Percentiles rank a stretch among this genome's conserved stretches.
Evolutionary conservation across 2,888 invertebrate genomes (phyloP).

Genomic region (Lithophane ornitopus): DNA sequence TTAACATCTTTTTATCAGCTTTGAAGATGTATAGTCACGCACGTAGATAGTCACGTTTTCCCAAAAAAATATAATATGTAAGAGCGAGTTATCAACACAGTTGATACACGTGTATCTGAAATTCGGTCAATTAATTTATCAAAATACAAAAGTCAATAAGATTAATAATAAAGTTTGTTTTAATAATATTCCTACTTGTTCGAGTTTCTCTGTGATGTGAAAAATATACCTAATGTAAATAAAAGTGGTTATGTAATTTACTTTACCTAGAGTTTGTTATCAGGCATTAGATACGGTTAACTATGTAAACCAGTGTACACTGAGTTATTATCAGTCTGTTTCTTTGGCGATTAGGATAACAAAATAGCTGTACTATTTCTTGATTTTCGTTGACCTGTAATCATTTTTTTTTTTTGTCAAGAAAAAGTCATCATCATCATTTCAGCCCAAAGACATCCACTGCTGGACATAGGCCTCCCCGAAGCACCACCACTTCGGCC

Average conservation of each 20-base stretch:
- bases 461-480: too few species aligned
- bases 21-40: too few species aligned
- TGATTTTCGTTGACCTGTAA: background rate
- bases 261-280: constrained; percentile 29
- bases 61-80: background rate
- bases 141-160: background rate
- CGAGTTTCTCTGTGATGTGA: background rate
- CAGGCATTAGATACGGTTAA: constrained; percentile 30
- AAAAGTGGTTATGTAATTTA: constrained; percentile 39
- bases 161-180: constrained; percentile 2
- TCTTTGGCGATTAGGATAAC: background rate
- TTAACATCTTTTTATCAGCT: too few species aligned
- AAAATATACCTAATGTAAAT: background rate
- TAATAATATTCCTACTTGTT: background rate
- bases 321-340: constrained; percentile 33
- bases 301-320: constrained; percentile 54
- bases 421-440: background rate
- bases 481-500: too few species aligned
- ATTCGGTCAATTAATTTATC: constrained; percentile 21
- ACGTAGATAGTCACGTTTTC: background rate
- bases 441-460: too few species aligned
- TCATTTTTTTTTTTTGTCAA: background rate
- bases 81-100: too few species aligned
- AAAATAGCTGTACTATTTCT: background rate
- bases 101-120: too few species aligned